Percentiles rank a stretch among this genome's conserved stretches.
Conservation (phyloP, 2,888 invertebrate species). For the Sclerodermus sp. region DNA sequence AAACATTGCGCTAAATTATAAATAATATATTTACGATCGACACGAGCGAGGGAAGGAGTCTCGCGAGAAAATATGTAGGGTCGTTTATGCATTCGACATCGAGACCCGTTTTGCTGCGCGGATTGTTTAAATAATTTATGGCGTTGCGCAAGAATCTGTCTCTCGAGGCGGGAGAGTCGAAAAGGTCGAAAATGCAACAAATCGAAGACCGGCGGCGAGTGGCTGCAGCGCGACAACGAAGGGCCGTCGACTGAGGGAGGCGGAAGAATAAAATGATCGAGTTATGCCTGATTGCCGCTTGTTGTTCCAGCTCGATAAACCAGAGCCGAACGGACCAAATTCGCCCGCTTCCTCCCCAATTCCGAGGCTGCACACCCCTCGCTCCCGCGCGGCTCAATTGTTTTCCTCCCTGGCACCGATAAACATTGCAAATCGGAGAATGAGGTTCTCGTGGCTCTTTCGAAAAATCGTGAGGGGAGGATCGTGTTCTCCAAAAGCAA, state of each 20-base stretch:
- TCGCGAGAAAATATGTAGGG: too few relatives aligned
- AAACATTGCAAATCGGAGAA: slow-evolving; percentile 6
- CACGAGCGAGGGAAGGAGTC: too few relatives aligned
- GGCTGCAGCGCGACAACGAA: slow-evolving; percentile 9
- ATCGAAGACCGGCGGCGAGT: slow-evolving; percentile 9
- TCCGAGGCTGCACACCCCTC: slow-evolving; percentile 17
- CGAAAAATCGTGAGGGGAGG: too few relatives aligned
- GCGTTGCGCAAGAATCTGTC: too few relatives aligned
- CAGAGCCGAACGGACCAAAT: slow-evolving; percentile 40
- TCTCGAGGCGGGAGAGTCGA: slow-evolving; percentile 4
- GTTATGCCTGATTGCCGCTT: slow-evolving; percentile 54
- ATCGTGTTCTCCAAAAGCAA: too few relatives aligned
- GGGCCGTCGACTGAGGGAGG: slow-evolving; percentile 23
- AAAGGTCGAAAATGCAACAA: background rate
- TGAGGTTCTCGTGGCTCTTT: too few relatives aligned
- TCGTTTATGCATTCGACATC: too few relatives aligned
- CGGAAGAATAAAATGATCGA: slow-evolving; percentile 53
- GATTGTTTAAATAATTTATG: too few relatives aligned
- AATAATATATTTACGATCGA: too few relatives aligned
- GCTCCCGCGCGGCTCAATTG: slow-evolving; percentile 2
- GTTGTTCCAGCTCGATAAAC: slow-evolving; percentile 54
- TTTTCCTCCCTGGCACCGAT: slow-evolving; percentile 14
- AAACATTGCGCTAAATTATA: too few relatives aligned
- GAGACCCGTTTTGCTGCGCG: too few relatives aligned
- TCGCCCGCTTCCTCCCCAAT: slow-evolving; percentile 37